Percentiles rank a stretch among this genome's conserved stretches.
phyloP scores from a whole-genome alignment of 2,888 invertebrate genomes.

The Tineola bisselliella region DNA sequence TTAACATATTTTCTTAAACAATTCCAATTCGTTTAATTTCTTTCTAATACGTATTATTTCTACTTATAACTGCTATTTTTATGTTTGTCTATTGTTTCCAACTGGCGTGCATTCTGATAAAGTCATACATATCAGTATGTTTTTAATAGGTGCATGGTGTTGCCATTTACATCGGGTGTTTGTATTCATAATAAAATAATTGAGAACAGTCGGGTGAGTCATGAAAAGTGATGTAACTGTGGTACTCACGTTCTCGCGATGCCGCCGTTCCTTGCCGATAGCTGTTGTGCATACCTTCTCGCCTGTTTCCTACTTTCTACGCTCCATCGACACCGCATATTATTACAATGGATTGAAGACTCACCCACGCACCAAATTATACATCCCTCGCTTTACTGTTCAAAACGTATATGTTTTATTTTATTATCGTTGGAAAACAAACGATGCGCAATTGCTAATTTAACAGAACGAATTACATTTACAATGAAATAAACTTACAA shows the following conservation, averaged over 20 bases:
- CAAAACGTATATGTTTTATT: no score
- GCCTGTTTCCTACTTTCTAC: slow-evolving; percentile 32
- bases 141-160: background rate
- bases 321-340: slow-evolving; percentile 20
- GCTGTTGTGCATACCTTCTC: slow-evolving; percentile 26
- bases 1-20: no score
- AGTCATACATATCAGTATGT: no score
- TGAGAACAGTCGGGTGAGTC: background rate
- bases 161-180: background rate
- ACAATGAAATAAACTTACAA: no score
- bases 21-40: no score
- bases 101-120: no score
- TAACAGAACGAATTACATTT: no score
- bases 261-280: background rate
- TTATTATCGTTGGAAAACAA: no score
- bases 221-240: slow-evolving; percentile 19
- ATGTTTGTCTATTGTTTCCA: no score
- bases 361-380: slow-evolving; percentile 22
- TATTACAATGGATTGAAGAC: background rate
- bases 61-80: no score
- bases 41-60: background rate
- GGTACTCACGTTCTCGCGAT: slow-evolving; percentile 15
- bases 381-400: background rate
- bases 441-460: no score
- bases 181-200: slow-evolving; percentile 4